These are phyloP conservation scores for Hippocampus guttulatus DNA, from an alignment of 2,113 vertebrate genomes.

Conservation along the genomic window DNA sequence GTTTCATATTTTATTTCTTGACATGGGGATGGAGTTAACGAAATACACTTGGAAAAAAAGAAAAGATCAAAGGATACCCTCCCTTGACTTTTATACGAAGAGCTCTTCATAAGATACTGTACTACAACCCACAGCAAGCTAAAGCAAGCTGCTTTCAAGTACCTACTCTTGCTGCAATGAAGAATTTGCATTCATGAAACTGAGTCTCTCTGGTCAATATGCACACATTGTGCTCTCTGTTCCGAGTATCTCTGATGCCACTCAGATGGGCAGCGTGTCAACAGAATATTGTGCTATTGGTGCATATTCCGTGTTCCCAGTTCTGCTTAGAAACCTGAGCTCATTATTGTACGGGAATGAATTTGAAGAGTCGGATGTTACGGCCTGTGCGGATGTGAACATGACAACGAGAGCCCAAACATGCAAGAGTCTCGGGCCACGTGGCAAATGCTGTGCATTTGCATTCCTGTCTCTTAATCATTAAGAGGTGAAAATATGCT, in stretches of 20 bases:
- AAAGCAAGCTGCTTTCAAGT: neutral
- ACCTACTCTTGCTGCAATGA: neutral
- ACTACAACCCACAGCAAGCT: slow-evolving; percentile 6
- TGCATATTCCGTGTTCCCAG: neutral
- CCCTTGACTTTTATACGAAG: too few relatives aligned
- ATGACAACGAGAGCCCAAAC: neutral
- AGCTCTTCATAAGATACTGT: slow-evolving; percentile 1
- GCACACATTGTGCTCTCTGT: neutral
- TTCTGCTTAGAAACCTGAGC: neutral
- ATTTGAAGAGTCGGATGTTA: slow-evolving; percentile 2
- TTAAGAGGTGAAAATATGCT: slow-evolving; percentile 1
- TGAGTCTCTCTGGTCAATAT: neutral
- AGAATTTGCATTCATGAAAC: slow-evolving; percentile 5
- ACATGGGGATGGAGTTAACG: too few relatives aligned
- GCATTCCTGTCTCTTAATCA: neutral
- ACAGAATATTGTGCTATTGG: neutral
- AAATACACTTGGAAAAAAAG: too few relatives aligned
- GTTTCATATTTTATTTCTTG: too few relatives aligned
- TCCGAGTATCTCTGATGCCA: neutral
- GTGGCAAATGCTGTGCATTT: neutral
- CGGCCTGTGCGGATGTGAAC: neutral
- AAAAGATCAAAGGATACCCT: too few relatives aligned
- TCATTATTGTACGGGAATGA: slow-evolving; percentile 4
- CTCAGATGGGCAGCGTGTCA: neutral
- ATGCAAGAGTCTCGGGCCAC: neutral